Conservation (phyloP, 2,888 invertebrate species). For the Eristalinus sepulchralis region DNA sequence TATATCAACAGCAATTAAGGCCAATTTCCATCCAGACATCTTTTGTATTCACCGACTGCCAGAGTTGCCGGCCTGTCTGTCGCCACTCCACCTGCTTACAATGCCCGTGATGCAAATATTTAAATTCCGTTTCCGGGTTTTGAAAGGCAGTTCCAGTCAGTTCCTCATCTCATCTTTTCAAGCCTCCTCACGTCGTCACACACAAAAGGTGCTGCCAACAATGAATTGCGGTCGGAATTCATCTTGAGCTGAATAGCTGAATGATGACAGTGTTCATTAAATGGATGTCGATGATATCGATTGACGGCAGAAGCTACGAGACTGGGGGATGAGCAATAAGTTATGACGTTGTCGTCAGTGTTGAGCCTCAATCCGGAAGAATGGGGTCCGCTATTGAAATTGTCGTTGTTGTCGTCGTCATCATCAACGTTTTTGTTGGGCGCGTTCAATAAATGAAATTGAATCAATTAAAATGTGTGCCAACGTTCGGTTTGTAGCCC, state of each 20-base stretch:
- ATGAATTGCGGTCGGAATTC: constrained; percentile 28
- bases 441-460: constrained; percentile 16
- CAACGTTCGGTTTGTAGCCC: not conserved
- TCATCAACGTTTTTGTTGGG: not conserved
- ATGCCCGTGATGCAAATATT: not conserved
- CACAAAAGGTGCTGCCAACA: constrained; percentile 21
- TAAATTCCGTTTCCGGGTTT: not conserved
- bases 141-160: not conserved
- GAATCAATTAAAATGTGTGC: constrained; percentile 48
- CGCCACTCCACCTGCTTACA: not conserved
- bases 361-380: constrained; percentile 4
- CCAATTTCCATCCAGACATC: not conserved
- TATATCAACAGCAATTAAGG: not conserved
- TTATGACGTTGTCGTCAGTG: constrained; percentile 5
- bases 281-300: constrained; percentile 29
- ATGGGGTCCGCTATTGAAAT: constrained; percentile 10
- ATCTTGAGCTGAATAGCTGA: constrained; percentile 10
- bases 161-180: not conserved
- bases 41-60: not conserved
- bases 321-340: constrained; percentile 20
- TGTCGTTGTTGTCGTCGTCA: no score
- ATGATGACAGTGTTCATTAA: constrained; percentile 35
- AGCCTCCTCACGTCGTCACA: not conserved
- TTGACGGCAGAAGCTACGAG: not conserved
- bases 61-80: not conserved